These are phyloP conservation scores for Neoseiulus cucumeris DNA, from an alignment of 1,140 invertebrate genomes.

Conservation along the genomic window DNA sequence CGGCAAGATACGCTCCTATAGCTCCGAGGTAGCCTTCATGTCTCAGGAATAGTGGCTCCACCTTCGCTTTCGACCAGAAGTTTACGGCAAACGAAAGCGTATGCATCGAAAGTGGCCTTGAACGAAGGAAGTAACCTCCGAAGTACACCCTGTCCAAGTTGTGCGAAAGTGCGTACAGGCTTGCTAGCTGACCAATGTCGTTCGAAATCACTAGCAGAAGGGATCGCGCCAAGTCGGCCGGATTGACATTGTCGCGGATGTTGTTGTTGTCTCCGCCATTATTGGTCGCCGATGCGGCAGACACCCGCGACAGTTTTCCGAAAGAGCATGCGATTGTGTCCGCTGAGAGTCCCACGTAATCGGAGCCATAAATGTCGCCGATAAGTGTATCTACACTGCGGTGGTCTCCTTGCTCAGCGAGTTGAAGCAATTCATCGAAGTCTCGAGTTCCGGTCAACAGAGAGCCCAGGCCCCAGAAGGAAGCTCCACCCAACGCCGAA, in stretches of 20 bases:
- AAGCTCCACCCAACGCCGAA: slow-evolving; percentile 51
- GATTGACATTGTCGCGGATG: too few species aligned
- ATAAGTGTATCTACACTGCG: slow-evolving; percentile 51
- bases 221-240: slow-evolving; percentile 42
- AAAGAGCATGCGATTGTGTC: slow-evolving; percentile 56
- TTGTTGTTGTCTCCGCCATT: too few species aligned
- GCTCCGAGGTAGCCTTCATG: slow-evolving; percentile 58
- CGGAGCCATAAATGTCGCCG: slow-evolving; percentile 51
- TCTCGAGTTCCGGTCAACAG: slow-evolving; percentile 41
- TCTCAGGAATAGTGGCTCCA: slow-evolving; percentile 46
- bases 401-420: slow-evolving; percentile 50
- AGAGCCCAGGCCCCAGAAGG: slow-evolving; percentile 54
- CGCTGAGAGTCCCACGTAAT: slow-evolving; percentile 40
- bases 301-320: slow-evolving; percentile 34
- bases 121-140: slow-evolving; percentile 52
- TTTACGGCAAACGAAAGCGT: slow-evolving; percentile 50
- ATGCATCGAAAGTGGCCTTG: slow-evolving; percentile 53
- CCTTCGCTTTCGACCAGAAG: slow-evolving; percentile 48
- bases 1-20: slow-evolving; percentile 52
- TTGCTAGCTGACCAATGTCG: slow-evolving; percentile 54
- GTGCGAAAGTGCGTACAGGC: slow-evolving; percentile 44
- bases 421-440: slow-evolving; percentile 47
- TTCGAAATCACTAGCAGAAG: slow-evolving; percentile 51
- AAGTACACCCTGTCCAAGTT: slow-evolving; percentile 45
- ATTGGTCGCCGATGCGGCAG: too few species aligned